These are phyloP conservation scores for Babylonia areolata DNA, from an alignment of 1,140 invertebrate genomes.

Conservation along the genomic window DNA sequence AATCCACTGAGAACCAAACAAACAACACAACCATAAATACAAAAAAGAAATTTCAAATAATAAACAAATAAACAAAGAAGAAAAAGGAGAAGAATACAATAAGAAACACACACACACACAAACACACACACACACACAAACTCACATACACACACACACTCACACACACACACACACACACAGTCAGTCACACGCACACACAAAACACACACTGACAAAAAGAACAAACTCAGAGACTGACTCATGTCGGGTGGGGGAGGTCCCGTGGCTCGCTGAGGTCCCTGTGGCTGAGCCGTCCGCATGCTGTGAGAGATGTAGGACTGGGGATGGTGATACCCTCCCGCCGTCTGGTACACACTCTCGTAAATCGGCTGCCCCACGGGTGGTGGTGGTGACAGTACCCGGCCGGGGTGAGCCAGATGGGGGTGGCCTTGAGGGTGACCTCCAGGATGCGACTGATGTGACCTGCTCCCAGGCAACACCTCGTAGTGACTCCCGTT, in stretches of 20 bases:
- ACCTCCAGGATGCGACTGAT: constrained; percentile 22
- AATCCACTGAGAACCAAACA: too few species aligned
- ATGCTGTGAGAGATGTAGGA: constrained; percentile 63
- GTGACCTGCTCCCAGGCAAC: constrained; percentile 27
- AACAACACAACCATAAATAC: too few species aligned
- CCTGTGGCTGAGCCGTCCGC: constrained; percentile 51
- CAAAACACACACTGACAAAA: too few species aligned
- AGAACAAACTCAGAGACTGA: constrained; percentile 45
- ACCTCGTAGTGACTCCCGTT: constrained; percentile 43
- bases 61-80: too few species aligned
- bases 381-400: constrained; percentile 40
- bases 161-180: too few species aligned
- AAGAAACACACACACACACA: background rate
- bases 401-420: constrained; percentile 27
- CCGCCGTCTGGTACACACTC: constrained; percentile 30
- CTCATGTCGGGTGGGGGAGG: constrained; percentile 47
- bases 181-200: too few species aligned
- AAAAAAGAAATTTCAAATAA: too few species aligned
- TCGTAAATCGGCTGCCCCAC: constrained; percentile 46
- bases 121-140: too few species aligned
- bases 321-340: constrained; percentile 39
- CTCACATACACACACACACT: too few species aligned
- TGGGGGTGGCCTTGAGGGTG: constrained; percentile 20
- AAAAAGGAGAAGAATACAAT: background rate
- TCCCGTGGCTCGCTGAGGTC: constrained; percentile 61